Evolutionary conservation across 2,888 invertebrate genomes (phyloP), one percentile per base, ranked within the genome.

Genomic region (Aphodius granarius): DNA sequence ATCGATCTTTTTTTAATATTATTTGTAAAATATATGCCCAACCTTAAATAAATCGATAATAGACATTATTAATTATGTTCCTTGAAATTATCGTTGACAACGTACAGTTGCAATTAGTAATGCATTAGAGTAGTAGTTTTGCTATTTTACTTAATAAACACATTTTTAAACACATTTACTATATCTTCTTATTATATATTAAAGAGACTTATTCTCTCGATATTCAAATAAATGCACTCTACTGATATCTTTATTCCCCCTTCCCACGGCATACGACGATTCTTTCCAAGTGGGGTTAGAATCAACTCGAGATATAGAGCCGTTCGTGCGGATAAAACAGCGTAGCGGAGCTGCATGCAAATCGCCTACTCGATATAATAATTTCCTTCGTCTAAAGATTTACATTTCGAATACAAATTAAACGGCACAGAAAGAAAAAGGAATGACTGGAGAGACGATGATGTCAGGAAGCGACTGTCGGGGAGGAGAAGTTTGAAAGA

Each of bases 331-430:
- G 68, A 20, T 20, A 68, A 22, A 68, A 68, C 68, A 43, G 43
- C 43, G 43, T 43, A 43, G 21, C 68, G 21, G 68, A 20, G 20
- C 68, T 21, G 78, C 76, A 78, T 78, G 76, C 73, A 78, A 78
- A 78, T 76, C 73, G 68, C 23, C 72, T 63, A 68, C 72, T 13
- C 74, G 73, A 73, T 77, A 75, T 74, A 74, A 77, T 77, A 77
- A 77, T 74, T 77, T 74, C 43, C 66, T 75, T 74, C 65, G 70
- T 66, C 74, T 73, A 72, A 73, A 73, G 76, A 77, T 77, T 77
- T 75, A 71, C 75, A 75, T 75, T 75, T 73, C 66, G 76, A 76
- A 76, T 73, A 73, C 71, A 76, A 76, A 76, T 75, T 43, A 43
- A 68, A 43, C 43, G 43, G 43, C 43, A 43, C 43, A 43, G 43